Conservation (phyloP, 2,113 vertebrate genomes). For the Machaerirhynchus nigripectus region DNA sequence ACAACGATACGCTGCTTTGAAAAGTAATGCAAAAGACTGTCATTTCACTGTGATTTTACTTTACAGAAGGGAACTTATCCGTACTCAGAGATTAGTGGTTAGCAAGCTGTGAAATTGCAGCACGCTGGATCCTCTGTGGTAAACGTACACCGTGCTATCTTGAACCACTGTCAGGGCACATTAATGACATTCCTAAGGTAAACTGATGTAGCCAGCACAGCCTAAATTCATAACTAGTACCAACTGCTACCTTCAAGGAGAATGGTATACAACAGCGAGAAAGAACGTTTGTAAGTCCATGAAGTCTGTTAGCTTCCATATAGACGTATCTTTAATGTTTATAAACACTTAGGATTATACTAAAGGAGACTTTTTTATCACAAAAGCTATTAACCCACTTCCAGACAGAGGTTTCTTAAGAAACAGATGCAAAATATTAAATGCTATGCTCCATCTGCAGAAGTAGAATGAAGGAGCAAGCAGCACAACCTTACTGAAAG, state of each 20-base stretch:
- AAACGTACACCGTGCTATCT: background rate
- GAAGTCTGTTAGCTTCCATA: background rate
- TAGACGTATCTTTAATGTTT: background rate
- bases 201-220: background rate
- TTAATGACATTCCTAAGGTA: background rate
- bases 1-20: background rate
- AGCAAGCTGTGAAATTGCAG: background rate
- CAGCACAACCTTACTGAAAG: background rate
- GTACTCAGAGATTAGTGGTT: background rate
- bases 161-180: background rate
- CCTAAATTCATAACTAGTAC: fast-evolving
- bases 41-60: background rate
- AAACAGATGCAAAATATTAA: background rate
- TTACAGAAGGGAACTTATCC: background rate
- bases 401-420: background rate
- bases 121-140: background rate
- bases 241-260: background rate
- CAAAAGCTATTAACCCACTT: background rate
- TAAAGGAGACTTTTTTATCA: background rate
- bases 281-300: background rate
- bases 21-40: background rate
- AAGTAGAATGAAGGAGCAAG: background rate
- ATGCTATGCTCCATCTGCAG: background rate
- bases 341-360: background rate
- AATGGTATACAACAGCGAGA: background rate